A percentile compares a stretch with the other conserved stretches of the same genome.
phyloP scores from a whole-genome alignment of 2,888 invertebrate species.

The Alsophila aescularia region DNA sequence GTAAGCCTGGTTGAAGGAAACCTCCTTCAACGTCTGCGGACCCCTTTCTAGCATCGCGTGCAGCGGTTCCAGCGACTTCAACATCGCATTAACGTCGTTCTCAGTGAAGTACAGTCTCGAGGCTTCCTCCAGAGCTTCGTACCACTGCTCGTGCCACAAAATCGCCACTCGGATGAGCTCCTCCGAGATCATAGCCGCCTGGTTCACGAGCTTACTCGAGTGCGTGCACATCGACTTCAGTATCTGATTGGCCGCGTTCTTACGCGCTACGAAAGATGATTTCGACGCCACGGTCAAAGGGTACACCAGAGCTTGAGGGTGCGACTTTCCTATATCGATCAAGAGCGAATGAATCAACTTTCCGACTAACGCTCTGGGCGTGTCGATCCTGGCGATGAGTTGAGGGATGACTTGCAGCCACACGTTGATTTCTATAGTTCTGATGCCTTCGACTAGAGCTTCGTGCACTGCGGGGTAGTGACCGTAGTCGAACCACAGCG shows the following conservation, averaged over 20 bases:
- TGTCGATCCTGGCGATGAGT: conserved; percentile 98
- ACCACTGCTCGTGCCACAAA: conserved; percentile 99
- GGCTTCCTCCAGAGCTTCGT: conserved; percentile 98
- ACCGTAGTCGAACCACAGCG: conserved; percentile 99
- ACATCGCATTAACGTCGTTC: conserved; percentile 97
- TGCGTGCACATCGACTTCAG: conserved; percentile 98
- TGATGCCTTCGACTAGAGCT: conserved; percentile 95
- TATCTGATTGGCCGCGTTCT: conserved; percentile 97
- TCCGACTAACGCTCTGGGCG: conserved; percentile 93
- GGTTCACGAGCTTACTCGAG: conserved; percentile 95
- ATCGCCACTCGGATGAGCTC: conserved; percentile 99
- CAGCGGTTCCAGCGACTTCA: conserved; percentile 96
- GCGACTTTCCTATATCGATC: conserved; percentile 98
- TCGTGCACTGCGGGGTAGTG: conserved; percentile 97
- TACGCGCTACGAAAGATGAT: conserved; percentile 92
- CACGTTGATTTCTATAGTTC: conserved; percentile 97
- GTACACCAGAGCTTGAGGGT: conserved; percentile 99
- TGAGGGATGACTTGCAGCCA: conserved; percentile 99
- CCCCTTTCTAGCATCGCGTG: conserved; percentile 97
- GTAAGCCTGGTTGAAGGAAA: conserved; percentile 98
- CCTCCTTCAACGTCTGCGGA: conserved; percentile 98
- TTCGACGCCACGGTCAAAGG: conserved; percentile 99
- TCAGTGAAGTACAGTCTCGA: conserved; percentile 97
- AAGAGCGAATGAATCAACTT: conserved; percentile 96
- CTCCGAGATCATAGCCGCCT: conserved; percentile 98